Conservation (phyloP, 2,113 vertebrate species). For the Ophthalmolycus amberensis region DNA sequence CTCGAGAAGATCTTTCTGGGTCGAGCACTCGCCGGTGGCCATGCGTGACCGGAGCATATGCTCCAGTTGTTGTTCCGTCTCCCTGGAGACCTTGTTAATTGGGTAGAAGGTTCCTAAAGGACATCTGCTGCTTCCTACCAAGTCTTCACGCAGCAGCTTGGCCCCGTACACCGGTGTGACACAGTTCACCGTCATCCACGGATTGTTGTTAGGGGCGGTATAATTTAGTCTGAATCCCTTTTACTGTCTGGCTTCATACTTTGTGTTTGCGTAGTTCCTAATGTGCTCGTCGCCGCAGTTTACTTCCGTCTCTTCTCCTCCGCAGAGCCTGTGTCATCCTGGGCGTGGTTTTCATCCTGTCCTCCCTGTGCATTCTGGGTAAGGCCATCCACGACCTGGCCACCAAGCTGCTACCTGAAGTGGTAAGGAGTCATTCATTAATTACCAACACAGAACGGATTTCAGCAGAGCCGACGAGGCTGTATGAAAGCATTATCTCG, state of each 20-base stretch:
- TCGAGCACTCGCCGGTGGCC: constrained; percentile 23
- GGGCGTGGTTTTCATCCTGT: constrained; percentile 95
- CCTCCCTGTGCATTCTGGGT: constrained; percentile 93
- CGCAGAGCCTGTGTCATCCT: constrained; percentile 93
- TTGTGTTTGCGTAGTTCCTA: too few relatives aligned
- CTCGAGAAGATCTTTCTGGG: constrained; percentile 6
- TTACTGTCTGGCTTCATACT: too few relatives aligned
- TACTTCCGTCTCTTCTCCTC: neutral
- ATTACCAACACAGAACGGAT: neutral
- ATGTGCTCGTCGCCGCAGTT: neutral
- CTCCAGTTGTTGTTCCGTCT: constrained; percentile 20
- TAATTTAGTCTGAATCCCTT: too few relatives aligned
- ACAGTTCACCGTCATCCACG: neutral
- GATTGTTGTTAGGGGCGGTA: neutral
- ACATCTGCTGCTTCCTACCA: constrained; percentile 54
- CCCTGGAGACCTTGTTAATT: constrained; percentile 54
- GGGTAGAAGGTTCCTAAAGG: constrained; percentile 20
- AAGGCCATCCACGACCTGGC: constrained; percentile 97
- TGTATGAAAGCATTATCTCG: neutral
- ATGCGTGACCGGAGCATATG: constrained; percentile 54
- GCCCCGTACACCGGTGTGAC: neutral
- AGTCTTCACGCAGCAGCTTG: neutral
- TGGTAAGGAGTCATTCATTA: constrained; percentile 86
- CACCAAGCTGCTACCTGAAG: constrained; percentile 94
- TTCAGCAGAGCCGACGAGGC: neutral